A percentile compares a stretch with the other conserved stretches of the same genome.
Conservation (phyloP, 2,113 vertebrate genomes). For the Corythaixoides concolor region DNA sequence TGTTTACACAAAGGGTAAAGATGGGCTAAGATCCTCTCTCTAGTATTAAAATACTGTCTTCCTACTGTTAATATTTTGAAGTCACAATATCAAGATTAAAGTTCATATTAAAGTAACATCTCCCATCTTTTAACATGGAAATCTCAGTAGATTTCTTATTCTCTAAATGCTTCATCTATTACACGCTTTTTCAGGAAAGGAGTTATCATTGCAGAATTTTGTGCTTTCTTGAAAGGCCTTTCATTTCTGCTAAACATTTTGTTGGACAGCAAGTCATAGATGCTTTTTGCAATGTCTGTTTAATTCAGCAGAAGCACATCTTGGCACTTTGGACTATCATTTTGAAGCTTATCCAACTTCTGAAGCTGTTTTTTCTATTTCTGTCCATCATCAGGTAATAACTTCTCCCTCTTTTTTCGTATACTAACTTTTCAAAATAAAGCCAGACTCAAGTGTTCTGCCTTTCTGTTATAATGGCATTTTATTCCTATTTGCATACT, state of each 20-base stretch:
- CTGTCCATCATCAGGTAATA: not conserved
- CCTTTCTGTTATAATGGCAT: not conserved
- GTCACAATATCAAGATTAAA: not conserved
- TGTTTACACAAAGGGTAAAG: not conserved
- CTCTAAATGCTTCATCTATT: not conserved
- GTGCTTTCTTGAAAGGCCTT: not conserved
- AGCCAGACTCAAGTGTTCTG: not conserved
- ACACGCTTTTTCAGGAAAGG: not conserved
- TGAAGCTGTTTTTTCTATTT: not conserved
- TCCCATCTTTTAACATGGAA: not conserved
- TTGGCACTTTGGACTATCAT: not conserved
- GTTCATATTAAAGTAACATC: not conserved
- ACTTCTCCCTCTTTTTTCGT: not conserved
- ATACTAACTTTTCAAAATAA: not conserved
- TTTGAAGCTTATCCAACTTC: not conserved
- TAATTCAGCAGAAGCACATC: not conserved
- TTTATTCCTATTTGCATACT: not conserved
- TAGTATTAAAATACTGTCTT: not conserved
- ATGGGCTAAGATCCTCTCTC: not conserved
- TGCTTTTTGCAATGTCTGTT: not conserved
- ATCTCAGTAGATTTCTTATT: not conserved
- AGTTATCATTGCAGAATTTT: not conserved
- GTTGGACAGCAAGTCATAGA: not conserved
- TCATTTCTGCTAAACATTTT: not conserved
- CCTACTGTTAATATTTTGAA: not conserved